A percentile compares a stretch with the other conserved stretches of the same genome.
Conservation (phyloP, 2,797 vertebrate species). For the Syndactyla subalaris region DNA sequence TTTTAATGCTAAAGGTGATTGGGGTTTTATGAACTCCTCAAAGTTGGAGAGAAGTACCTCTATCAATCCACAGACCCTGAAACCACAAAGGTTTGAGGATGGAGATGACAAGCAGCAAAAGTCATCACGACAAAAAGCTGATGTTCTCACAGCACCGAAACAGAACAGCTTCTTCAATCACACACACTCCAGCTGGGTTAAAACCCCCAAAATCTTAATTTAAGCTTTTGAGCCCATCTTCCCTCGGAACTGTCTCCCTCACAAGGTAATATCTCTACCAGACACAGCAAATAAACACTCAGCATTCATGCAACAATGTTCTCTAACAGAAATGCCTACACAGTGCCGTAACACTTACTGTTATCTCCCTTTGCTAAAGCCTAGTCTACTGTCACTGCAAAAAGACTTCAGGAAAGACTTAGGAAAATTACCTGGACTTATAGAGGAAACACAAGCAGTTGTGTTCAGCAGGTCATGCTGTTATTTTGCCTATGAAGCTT, state of each 20-base stretch:
- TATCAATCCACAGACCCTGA: neutral
- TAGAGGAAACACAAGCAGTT: neutral
- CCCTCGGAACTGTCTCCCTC: neutral
- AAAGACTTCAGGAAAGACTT: neutral
- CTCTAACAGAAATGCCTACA: neutral
- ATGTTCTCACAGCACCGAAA: rapidly evolving
- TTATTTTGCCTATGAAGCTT: neutral
- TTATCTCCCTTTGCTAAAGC: neutral
- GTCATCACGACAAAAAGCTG: neutral
- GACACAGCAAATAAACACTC: neutral
- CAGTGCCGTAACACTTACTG: neutral
- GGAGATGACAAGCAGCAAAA: neutral
- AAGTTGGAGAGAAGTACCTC: neutral
- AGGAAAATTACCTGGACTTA: neutral
- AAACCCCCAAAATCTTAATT: neutral
- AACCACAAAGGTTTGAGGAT: neutral
- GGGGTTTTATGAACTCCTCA: neutral
- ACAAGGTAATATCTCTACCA: neutral
- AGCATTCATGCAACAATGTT: neutral
- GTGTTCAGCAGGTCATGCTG: neutral
- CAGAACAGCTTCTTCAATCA: neutral
- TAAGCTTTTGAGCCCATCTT: neutral
- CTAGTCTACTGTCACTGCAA: neutral
- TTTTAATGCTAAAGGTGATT: neutral
- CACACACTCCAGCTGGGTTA: neutral